phyloP scores from a whole-genome alignment of 2,797 vertebrate genomes.

The Anguilla marmorata region DNA sequence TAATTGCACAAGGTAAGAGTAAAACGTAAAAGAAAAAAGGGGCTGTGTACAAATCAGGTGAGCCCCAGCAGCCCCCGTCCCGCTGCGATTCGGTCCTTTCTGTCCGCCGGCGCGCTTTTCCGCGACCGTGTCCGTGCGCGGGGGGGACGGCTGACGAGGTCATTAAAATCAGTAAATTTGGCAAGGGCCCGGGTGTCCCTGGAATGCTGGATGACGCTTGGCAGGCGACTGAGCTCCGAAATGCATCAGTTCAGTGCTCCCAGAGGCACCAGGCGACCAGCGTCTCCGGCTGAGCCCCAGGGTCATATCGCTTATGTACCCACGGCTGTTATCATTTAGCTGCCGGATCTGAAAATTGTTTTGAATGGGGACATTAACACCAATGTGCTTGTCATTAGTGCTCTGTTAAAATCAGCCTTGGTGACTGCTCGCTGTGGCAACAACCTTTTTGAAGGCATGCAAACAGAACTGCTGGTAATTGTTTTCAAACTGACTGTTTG shows the following conservation, averaged over 20 bases:
- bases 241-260: not conserved
- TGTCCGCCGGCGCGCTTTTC: not conserved
- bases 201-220: not conserved
- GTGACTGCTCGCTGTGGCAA: not conserved
- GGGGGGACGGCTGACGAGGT: not conserved
- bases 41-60: not conserved
- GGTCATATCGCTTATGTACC: not conserved
- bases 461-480: not conserved
- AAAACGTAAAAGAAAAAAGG: not conserved
- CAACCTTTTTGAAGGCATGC: not conserved
- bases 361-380: not conserved
- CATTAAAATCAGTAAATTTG: not conserved
- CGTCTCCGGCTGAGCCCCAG: not conserved
- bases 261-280: not conserved
- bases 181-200: not conserved
- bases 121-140: not conserved
- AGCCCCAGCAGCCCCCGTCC: not conserved
- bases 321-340: not conserved
- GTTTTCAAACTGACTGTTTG: not conserved
- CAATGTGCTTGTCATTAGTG: constrained; percentile 12
- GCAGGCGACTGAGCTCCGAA: not conserved
- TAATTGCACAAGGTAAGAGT: not conserved
- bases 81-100: not conserved
- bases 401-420: not conserved
- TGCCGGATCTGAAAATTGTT: not conserved